A percentile compares a stretch with the other conserved stretches of the same genome.
phyloP scores from a whole-genome alignment of 2,797 vertebrate genomes.

The Oreortyx pictus region DNA sequence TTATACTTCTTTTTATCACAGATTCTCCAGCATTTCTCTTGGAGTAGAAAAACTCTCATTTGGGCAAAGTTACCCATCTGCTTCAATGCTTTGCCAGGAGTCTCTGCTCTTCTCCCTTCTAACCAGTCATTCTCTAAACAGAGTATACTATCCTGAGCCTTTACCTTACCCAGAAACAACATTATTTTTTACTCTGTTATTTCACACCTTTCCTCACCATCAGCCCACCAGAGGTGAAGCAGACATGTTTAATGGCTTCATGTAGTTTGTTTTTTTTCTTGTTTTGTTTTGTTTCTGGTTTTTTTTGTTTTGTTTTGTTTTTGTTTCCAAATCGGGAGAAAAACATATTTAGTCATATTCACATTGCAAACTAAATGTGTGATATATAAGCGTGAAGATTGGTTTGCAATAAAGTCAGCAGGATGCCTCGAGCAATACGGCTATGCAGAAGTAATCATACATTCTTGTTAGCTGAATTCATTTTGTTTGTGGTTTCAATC shows the following conservation, averaged over 20 bases:
- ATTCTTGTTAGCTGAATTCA: not conserved
- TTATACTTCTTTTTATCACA: not conserved
- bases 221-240: not conserved
- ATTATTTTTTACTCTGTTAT: not conserved
- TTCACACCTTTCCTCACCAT: not conserved
- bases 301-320: not conserved
- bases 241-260: not conserved
- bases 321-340: not conserved
- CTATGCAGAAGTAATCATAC: not conserved
- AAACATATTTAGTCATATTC: not conserved
- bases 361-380: not conserved
- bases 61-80: not conserved
- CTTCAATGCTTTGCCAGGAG: not conserved
- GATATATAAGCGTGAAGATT: not conserved
- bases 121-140: not conserved
- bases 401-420: slow-evolving; percentile 16
- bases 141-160: not conserved
- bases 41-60: not conserved
- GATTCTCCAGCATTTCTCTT: not conserved
- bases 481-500: not conserved
- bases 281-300: no score
- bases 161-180: not conserved
- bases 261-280: not conserved
- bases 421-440: not conserved
- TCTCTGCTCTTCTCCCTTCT: not conserved